These are phyloP conservation scores for Balaenoptera acutorostrata DNA, from an alignment of 2,113 vertebrate genomes.

Conservation along the genomic window DNA sequence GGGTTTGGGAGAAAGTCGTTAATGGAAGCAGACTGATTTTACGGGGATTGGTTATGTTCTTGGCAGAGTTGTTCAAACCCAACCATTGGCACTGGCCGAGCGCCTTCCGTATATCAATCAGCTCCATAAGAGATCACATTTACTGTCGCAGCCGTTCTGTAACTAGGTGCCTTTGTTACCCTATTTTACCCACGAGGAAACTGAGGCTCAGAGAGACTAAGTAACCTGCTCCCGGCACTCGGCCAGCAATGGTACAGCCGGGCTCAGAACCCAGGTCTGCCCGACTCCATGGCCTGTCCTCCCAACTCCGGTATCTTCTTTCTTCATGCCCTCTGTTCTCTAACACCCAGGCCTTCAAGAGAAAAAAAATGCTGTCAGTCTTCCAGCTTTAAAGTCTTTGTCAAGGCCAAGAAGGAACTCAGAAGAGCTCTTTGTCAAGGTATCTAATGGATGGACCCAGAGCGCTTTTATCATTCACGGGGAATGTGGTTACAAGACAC, in stretches of 20 bases:
- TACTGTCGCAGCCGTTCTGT: background rate
- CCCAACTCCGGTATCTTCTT: background rate
- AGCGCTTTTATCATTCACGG: background rate
- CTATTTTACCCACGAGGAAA: background rate
- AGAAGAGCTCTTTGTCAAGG: background rate
- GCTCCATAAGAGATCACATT: background rate
- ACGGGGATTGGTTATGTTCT: background rate
- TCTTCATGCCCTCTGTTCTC: background rate
- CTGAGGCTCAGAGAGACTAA: background rate
- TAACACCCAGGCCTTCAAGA: background rate
- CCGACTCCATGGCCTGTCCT: background rate
- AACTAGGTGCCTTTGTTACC: background rate
- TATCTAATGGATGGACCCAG: background rate
- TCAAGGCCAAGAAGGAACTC: background rate
- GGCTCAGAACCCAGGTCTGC: background rate
- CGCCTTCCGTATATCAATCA: background rate
- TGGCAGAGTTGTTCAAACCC: background rate
- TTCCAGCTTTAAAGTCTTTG: background rate
- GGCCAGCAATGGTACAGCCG: rapidly evolving
- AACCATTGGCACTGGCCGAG: rapidly evolving
- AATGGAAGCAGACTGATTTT: background rate
- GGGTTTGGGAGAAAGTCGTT: slow-evolving; percentile 1
- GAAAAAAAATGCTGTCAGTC: background rate
- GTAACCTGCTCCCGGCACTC: background rate
- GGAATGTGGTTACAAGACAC: background rate